Base-by-base conservation (phyloP, 2,113 vertebrate genomes). In the Dissostichus mawsoni region DNA sequence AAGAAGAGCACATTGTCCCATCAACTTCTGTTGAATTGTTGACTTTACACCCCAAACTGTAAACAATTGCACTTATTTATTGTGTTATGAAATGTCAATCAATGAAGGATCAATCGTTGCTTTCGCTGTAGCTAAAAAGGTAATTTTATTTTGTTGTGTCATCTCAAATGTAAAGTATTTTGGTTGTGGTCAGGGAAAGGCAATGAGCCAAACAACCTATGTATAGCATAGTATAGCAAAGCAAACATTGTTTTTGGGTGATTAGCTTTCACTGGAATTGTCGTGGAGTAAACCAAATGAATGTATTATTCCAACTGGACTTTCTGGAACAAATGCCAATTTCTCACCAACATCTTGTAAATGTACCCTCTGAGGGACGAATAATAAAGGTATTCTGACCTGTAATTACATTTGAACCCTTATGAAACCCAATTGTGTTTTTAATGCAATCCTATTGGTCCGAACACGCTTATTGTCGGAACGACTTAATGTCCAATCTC, bases 261-360 rank as follows among this genome's bases (percentile, higher is more conserved):
- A 69, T 25, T n/a, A 56, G 36, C 29, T 53, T 59, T 75, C 17
- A 33, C 17, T 68, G 52, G 18, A 63, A 23, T 53, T 52, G 51
- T 64, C 20, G 29, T 51, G 45, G 16, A 29, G 8, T 8, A 17
- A 12, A 41, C 14, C 8, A 16, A 8, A 50, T 16, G 8, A 20
- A 65, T 64, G 18, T 78, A n/a, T 59, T 23, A 74, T 23, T 14
- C 20, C 5, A 52, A 45, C 18, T 57, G 45, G 23, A 51, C 33
- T 36, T 17, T 11, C 12, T 58, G 56, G 20, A 41, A 11, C 14
- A 6, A 13, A 29, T n/a, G 1, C 41, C 5, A n/a, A 16, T 20
- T 61, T 16, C 44, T 50, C 69, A 50, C 23, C 0, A 52, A 41
- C 36, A 41, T 41, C 8, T 41, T 41, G 36, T 41, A 41, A 8